Evolutionary conservation across 2,888 invertebrate genomes (phyloP).

Genomic region (Platerodrilus igneus): DNA sequence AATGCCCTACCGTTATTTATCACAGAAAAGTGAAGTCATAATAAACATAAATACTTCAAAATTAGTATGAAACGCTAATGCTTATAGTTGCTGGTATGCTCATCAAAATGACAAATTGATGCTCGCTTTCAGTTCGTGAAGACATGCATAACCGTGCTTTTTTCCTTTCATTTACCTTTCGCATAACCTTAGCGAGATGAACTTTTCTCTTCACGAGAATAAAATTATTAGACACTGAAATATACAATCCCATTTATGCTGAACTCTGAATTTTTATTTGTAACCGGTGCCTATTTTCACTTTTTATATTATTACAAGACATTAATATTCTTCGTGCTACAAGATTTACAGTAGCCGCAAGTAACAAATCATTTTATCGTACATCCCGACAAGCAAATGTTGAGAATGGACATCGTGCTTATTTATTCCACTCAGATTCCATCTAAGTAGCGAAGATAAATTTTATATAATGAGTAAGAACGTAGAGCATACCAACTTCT

Average conservation of each 20-base stretch:
- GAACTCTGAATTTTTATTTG: too few species aligned
- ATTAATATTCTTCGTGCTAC: too few species aligned
- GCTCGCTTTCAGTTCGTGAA: constrained; percentile 12
- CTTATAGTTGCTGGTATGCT: constrained; percentile 14
- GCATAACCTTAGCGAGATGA: constrained; percentile 13
- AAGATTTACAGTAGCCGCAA: too few species aligned
- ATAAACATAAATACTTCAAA: constrained; percentile 13
- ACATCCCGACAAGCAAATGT: too few species aligned
- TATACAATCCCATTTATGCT: too few species aligned
- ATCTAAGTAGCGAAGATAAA: constrained; percentile 20
- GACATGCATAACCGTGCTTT: constrained; percentile 7
- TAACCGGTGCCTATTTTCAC: too few species aligned
- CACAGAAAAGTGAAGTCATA: too few species aligned
- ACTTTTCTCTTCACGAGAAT: constrained; percentile 16
- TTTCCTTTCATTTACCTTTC: too few species aligned
- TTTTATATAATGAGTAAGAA: constrained; percentile 19
- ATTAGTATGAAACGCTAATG: constrained; percentile 15
- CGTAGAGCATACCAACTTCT: constrained; percentile 9
- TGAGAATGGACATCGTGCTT: constrained; percentile 4
- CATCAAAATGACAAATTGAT: constrained; percentile 18
- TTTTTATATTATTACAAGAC: too few species aligned
- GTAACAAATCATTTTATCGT: too few species aligned
- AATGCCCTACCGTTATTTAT: too few species aligned
- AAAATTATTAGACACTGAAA: constrained; percentile 13
- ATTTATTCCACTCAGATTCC: constrained; percentile 16